Conservation (phyloP, 1,140 invertebrate genomes). For the Drosophila insularis region DNA sequence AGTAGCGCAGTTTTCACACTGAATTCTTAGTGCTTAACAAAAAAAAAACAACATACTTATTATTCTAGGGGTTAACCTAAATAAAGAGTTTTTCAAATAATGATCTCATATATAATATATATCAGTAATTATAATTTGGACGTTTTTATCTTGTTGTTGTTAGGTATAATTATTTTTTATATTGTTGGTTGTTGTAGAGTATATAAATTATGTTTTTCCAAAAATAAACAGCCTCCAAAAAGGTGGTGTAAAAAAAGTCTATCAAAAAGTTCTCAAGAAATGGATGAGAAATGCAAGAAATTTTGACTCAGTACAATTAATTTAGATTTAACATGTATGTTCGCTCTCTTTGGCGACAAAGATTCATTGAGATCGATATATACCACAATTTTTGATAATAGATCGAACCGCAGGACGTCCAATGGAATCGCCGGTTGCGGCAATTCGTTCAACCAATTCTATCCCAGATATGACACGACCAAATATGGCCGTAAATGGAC, state of each 20-base stretch:
- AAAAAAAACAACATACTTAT: not conserved
- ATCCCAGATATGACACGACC: slow-evolving; percentile 91
- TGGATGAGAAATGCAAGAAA: not conserved
- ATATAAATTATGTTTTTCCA: slow-evolving; percentile 8
- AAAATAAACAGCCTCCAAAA: slow-evolving; percentile 43
- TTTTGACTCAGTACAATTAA: slow-evolving; percentile 5
- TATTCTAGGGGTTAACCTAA: not conserved
- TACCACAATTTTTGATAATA: slow-evolving; percentile 89
- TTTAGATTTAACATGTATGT: not conserved
- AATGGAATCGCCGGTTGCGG: slow-evolving; percentile 88
- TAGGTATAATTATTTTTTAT: not conserved
- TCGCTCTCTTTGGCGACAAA: not conserved
- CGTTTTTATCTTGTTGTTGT: not conserved
- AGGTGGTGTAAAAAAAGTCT: slow-evolving; percentile 37
- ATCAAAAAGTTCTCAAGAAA: slow-evolving; percentile 8
- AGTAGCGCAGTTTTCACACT: slow-evolving; percentile 32
- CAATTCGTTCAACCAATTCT: slow-evolving; percentile 91
- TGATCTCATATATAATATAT: not conserved
- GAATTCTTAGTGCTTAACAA: not conserved
- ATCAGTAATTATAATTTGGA: slow-evolving; percentile 2
- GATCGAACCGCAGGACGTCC: slow-evolving; percentile 90
- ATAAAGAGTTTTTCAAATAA: not conserved
- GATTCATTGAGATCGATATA: slow-evolving; percentile 82
- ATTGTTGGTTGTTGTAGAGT: not conserved
- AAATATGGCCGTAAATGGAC: slow-evolving; percentile 92